Conservation (phyloP, 2,888 invertebrate species). For the Sminthurides aquaticus region DNA sequence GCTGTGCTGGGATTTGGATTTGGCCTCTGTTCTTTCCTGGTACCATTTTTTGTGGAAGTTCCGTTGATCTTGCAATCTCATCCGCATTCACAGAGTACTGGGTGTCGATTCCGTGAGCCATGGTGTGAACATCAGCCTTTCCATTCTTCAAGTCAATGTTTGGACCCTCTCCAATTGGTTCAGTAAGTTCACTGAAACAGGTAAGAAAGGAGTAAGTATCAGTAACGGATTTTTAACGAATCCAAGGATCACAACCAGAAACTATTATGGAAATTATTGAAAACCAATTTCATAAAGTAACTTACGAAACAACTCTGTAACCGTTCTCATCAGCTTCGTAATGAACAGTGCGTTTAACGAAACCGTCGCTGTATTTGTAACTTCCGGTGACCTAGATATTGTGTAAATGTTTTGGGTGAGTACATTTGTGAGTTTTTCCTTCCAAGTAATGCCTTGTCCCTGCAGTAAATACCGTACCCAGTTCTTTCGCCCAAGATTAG, state of each 20-base stretch:
- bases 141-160: constrained; percentile 48
- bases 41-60: neutral
- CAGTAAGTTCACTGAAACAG: constrained; percentile 49
- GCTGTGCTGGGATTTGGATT: too few species aligned
- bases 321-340: constrained; percentile 59
- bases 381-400: constrained; percentile 47
- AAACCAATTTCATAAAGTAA: constrained; percentile 17
- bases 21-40: neutral
- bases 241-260: neutral
- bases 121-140: constrained; percentile 47
- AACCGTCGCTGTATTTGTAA: constrained; percentile 59
- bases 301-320: constrained; percentile 55
- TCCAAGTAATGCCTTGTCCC: too few species aligned
- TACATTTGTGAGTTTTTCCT: neutral
- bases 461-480: too few species aligned
- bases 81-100: constrained; percentile 48
- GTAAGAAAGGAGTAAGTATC: neutral
- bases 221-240: neutral
- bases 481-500: too few species aligned
- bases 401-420: too few species aligned
- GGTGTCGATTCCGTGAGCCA: constrained; percentile 48
- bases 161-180: constrained; percentile 52
- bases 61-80: constrained; percentile 42
- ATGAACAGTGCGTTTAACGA: constrained; percentile 49
- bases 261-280: too few species aligned